phyloP scores from a whole-genome alignment of 1,140 invertebrate species.

The Eumeta japonica region DNA sequence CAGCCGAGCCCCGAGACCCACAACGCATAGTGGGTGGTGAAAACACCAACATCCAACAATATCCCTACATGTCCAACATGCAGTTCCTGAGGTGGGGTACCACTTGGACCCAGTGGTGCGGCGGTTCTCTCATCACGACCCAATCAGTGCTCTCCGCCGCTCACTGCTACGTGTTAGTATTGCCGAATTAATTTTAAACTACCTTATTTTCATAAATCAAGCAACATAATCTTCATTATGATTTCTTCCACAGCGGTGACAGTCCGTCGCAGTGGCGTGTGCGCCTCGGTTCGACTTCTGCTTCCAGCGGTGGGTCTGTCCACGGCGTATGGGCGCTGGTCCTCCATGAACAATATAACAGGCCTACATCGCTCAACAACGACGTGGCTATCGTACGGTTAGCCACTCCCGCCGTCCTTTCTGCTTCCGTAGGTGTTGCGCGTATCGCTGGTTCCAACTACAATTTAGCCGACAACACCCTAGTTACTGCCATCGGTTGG shows the following conservation, averaged over 20 bases:
- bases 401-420: constrained; percentile 18
- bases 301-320: constrained; percentile 33
- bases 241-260: constrained; percentile 18
- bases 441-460: constrained; percentile 24
- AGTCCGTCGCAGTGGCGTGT: constrained; percentile 20
- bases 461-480: constrained; percentile 21
- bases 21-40: constrained; percentile 52
- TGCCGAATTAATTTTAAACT: not conserved
- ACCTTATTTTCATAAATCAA: not conserved
- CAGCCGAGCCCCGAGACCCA: constrained; percentile 14
- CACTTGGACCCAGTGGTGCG: constrained; percentile 42
- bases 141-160: constrained; percentile 53
- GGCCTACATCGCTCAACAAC: constrained; percentile 49
- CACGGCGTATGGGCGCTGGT: constrained; percentile 36
- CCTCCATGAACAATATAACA: constrained; percentile 48
- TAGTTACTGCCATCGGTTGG: constrained; percentile 59
- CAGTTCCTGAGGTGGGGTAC: constrained; percentile 16
- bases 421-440: constrained; percentile 11
- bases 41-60: constrained; percentile 48
- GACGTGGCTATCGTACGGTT: constrained; percentile 62
- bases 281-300: constrained; percentile 21
- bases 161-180: constrained; percentile 48
- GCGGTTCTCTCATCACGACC: constrained; percentile 45
- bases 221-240: not conserved
- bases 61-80: constrained; percentile 59